Conservation (phyloP, 30 jellyfish, hydroid and myxozoan genomes). For the Calvadosia cruxmelitensis region DNA sequence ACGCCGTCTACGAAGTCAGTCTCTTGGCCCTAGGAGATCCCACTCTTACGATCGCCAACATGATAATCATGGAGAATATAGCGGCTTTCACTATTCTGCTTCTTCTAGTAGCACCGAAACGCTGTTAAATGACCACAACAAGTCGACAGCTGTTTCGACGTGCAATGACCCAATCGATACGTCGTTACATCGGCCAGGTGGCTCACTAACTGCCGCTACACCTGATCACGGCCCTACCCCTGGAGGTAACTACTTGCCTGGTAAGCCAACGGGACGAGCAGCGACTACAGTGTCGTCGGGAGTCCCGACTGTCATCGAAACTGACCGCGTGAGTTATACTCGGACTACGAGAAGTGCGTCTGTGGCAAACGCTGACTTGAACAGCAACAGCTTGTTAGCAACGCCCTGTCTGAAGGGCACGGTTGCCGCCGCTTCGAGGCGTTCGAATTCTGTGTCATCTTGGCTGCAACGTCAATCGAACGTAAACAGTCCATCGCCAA, state of each 20-base stretch:
- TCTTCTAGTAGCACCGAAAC: background rate
- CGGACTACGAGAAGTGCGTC: too few species aligned
- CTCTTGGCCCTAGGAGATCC: background rate
- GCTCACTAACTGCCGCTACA: background rate
- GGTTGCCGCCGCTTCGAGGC: background rate
- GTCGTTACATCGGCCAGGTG: background rate
- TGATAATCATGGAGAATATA: background rate
- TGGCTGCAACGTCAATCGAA: slow-evolving; percentile 1
- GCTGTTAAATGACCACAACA: background rate
- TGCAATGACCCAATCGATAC: background rate
- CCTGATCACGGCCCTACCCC: too few species aligned
- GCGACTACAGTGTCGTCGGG: background rate
- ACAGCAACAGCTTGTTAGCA: background rate
- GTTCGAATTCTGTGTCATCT: background rate
- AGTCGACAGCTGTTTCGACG: background rate
- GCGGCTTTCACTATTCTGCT: background rate
- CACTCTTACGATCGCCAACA: background rate
- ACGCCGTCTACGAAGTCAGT: background rate
- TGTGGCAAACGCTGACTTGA: background rate
- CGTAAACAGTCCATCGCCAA: background rate
- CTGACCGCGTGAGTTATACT: background rate
- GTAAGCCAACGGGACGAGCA: background rate
- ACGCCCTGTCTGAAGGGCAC: background rate
- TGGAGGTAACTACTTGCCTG: too few species aligned
- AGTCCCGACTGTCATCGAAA: background rate